Evolutionary conservation across 2,113 vertebrate species (phyloP).

Genomic region (Protobothrops flavoviridis): DNA sequence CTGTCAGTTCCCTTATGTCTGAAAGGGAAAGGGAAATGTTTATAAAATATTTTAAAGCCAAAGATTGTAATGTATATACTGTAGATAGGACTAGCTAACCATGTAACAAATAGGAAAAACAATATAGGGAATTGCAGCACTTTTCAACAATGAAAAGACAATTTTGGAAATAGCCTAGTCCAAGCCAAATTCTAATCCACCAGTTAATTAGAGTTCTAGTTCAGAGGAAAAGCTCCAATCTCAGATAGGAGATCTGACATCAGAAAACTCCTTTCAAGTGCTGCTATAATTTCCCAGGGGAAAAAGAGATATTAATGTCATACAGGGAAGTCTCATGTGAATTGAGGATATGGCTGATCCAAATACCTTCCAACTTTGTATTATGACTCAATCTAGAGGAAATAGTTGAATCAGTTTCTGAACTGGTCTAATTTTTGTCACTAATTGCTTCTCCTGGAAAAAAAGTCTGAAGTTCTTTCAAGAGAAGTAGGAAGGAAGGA

Average conservation of each 20-base stretch:
- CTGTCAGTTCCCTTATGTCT: background rate
- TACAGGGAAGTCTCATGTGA: background rate
- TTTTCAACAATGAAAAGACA: background rate
- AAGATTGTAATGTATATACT: background rate
- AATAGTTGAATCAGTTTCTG: background rate
- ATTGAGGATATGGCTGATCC: background rate
- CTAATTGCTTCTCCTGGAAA: background rate
- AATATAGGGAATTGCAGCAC: background rate
- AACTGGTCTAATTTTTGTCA: background rate
- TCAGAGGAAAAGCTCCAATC: background rate
- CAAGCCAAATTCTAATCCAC: background rate
- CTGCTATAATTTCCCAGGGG: background rate
- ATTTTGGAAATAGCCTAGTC: background rate
- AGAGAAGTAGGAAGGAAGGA: background rate
- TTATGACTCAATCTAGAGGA: background rate
- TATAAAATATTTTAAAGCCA: constrained; percentile 19
- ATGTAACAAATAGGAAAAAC: background rate
- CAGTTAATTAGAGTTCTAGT: background rate
- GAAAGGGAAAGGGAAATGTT: constrained; percentile 5
- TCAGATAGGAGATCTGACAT: background rate
- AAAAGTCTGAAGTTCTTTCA: background rate
- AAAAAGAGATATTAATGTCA: background rate
- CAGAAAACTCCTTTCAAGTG: background rate
- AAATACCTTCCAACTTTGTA: background rate
- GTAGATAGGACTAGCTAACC: background rate